Percentiles rank a stretch among this genome's conserved stretches.
phyloP scores from a whole-genome alignment of 2,888 invertebrate genomes.

The Plagodis pulveraria region DNA sequence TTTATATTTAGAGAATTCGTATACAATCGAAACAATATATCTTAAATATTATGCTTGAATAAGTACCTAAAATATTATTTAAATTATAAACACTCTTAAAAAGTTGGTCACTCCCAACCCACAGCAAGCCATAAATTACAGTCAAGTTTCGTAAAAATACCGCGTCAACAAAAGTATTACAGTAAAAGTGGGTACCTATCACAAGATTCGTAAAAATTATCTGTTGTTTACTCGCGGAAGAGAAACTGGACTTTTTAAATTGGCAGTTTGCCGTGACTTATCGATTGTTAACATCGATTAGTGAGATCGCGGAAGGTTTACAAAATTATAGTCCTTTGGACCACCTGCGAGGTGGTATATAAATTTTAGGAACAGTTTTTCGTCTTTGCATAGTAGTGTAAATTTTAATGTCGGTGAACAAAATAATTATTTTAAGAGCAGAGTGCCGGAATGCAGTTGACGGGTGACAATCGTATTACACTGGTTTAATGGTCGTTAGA shows the following conservation, averaged over 20 bases:
- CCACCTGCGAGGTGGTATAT: constrained; percentile 49
- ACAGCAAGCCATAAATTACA: not conserved
- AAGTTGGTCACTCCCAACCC: too few relatives aligned
- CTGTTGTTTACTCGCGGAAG: constrained; percentile 31
- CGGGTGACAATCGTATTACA: too few relatives aligned
- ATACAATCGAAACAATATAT: too few relatives aligned
- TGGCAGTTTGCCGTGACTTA: constrained; percentile 59
- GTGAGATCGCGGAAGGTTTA: constrained; percentile 46
- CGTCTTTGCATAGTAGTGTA: too few relatives aligned
- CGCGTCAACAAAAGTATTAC: not conserved
- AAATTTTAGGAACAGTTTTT: not conserved
- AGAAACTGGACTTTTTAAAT: constrained; percentile 42
- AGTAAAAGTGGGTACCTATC: constrained; percentile 1
- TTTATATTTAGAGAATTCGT: too few relatives aligned
- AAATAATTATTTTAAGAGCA: too few relatives aligned
- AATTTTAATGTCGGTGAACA: too few relatives aligned
- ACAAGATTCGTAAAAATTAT: constrained; percentile 14
- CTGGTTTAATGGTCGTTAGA: too few relatives aligned
- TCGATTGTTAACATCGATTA: constrained; percentile 63
- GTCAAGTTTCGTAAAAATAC: not conserved
- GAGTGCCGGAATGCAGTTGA: too few relatives aligned
- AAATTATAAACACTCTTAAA: too few relatives aligned
- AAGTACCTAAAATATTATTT: too few relatives aligned
- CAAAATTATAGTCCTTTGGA: constrained; percentile 54
- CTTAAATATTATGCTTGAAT: too few relatives aligned